Conservation (phyloP, 2,888 invertebrate species). For the Drosophila paranaensis region DNA sequence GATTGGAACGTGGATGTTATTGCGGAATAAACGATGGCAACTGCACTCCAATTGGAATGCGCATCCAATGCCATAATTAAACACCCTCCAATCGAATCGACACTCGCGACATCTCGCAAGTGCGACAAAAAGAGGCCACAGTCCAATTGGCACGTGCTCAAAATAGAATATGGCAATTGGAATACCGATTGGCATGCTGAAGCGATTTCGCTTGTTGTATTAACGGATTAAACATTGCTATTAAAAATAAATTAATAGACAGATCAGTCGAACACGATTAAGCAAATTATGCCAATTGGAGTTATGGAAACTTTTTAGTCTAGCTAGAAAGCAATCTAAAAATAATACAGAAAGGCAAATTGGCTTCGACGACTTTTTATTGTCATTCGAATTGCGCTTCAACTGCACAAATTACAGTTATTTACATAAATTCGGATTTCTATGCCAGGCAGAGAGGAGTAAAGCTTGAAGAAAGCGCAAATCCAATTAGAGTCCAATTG, state of each 20-base stretch:
- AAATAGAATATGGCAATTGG: not conserved
- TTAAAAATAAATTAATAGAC: not conserved
- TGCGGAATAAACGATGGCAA: not conserved
- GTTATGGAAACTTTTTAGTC: not conserved
- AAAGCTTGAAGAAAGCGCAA: not conserved
- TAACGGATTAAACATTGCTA: not conserved
- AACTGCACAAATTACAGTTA: too few relatives aligned
- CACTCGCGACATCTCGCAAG: not conserved
- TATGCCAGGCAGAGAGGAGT: too few relatives aligned
- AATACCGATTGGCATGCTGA: not conserved
- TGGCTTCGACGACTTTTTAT: too few relatives aligned
- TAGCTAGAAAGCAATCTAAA: too few relatives aligned
- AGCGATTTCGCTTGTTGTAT: not conserved
- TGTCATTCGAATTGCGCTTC: not conserved
- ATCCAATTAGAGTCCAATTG: slow-evolving; percentile 5
- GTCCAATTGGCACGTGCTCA: not conserved
- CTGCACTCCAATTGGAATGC: not conserved
- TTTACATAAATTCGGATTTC: not conserved
- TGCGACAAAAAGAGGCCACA: not conserved
- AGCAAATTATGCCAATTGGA: not conserved
- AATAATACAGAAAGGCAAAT: too few relatives aligned
- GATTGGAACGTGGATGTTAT: not conserved
- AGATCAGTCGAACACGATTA: not conserved
- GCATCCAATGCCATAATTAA: not conserved
- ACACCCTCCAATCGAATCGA: not conserved